Percentiles rank a stretch among this genome's conserved stretches.
phyloP scores from a whole-genome alignment of 2,113 vertebrate genomes.

The Urocolius indicus region DNA sequence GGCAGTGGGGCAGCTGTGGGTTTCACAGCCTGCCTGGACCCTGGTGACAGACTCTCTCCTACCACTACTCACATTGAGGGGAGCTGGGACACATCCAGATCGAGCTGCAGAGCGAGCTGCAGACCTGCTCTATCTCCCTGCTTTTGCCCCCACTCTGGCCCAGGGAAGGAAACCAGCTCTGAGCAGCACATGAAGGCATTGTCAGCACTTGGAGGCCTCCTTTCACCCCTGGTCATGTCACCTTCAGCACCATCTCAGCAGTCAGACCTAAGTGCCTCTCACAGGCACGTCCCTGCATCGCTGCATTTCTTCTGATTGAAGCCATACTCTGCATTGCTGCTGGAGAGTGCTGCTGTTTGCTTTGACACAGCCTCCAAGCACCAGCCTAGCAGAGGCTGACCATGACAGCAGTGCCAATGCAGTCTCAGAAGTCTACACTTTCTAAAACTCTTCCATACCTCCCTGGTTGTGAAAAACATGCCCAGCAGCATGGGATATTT shows the following conservation, averaged over 20 bases:
- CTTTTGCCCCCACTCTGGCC: neutral
- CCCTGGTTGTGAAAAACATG: constrained; percentile 35
- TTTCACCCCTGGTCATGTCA: neutral
- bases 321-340: neutral
- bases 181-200: neutral
- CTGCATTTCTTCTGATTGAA: constrained; percentile 34
- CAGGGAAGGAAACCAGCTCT: neutral
- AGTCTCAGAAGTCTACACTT: neutral
- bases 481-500: constrained; percentile 21
- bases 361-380: neutral
- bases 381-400: neutral
- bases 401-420: neutral
- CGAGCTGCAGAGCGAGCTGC: neutral
- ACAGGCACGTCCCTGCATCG: neutral
- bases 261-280: neutral
- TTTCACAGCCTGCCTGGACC: neutral
- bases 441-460: constrained; percentile 26
- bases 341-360: neutral
- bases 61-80: accelerated
- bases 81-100: neutral
- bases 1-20: neutral
- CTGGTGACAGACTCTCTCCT: neutral
- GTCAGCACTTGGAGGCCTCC: neutral
- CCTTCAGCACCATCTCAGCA: constrained; percentile 23
- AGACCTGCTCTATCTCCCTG: neutral